Conservation (phyloP, 2,888 invertebrate genomes). For the Phymatocera aterrima region DNA sequence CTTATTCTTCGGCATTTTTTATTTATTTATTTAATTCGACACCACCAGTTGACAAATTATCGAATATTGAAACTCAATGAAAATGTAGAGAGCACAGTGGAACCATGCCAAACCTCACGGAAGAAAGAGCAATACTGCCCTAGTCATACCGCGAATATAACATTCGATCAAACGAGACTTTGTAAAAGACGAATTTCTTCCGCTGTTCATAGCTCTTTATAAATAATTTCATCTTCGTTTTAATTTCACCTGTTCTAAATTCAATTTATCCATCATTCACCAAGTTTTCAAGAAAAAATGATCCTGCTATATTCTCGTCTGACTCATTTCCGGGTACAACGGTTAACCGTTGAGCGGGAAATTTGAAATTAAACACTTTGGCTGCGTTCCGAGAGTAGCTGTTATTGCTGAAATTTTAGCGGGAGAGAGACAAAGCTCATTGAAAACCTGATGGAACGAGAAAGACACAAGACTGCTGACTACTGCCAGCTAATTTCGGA, state of each 20-base stretch:
- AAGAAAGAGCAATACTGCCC: slow-evolving; percentile 44
- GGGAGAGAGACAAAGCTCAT: no score
- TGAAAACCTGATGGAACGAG: no score
- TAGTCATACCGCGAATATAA: not conserved
- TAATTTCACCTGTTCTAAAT: not conserved
- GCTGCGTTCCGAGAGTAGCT: no score
- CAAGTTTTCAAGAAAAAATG: not conserved
- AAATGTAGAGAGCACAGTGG: slow-evolving; percentile 38
- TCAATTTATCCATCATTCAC: not conserved
- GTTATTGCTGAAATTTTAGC: no score
- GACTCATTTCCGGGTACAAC: not conserved
- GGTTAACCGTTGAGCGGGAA: not conserved
- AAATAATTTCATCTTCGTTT: not conserved
- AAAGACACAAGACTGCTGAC: no score
- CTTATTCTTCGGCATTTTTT: slow-evolving; percentile 79
- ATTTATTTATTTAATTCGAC: slow-evolving; percentile 27
- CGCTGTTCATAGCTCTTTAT: no score
- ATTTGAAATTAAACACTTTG: no score
- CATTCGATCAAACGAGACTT: not conserved
- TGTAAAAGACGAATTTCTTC: not conserved
- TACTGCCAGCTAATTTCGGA: no score
- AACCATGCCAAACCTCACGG: slow-evolving; percentile 47
- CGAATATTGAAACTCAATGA: slow-evolving; percentile 45
- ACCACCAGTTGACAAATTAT: slow-evolving; percentile 32
- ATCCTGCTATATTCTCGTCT: not conserved